Evolutionary conservation across 2,888 invertebrate species (phyloP).

Genomic region (Acanthacorydalis orientalis): DNA sequence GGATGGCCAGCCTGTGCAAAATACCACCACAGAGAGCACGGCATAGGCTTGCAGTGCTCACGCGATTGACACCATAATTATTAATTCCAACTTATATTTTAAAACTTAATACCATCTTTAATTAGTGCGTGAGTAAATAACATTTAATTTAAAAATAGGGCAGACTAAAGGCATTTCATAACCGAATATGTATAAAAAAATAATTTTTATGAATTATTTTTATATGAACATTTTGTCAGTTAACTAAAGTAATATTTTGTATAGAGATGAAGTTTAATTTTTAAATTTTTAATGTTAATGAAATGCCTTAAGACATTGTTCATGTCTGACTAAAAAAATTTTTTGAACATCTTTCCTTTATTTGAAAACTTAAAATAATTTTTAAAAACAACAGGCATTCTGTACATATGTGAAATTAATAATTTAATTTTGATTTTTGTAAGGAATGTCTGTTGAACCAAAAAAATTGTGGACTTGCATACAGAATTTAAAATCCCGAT

Average conservation of each 20-base stretch:
- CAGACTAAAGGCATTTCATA: constrained; percentile 30
- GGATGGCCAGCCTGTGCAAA: constrained; percentile 36
- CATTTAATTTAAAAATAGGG: constrained; percentile 15
- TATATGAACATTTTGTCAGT: not conserved
- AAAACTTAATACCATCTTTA: constrained; percentile 21
- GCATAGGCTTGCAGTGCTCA: constrained; percentile 26
- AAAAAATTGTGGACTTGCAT: constrained; percentile 6
- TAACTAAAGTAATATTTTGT: not conserved
- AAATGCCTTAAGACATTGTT: constrained; percentile 26
- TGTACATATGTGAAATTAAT: not conserved
- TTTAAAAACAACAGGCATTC: constrained; percentile 14
- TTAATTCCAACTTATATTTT: constrained; percentile 23
- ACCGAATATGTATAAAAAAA: constrained; percentile 4
- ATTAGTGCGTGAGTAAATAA: constrained; percentile 25
- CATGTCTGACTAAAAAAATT: constrained; percentile 27
- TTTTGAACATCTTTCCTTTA: constrained; percentile 24
- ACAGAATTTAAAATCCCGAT: not conserved
- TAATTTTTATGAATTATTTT: constrained; percentile 4
- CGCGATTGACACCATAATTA: constrained; percentile 6
- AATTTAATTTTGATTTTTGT: not conserved
- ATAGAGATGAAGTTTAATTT: not conserved
- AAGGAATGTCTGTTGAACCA: not conserved
- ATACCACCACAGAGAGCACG: constrained; percentile 41
- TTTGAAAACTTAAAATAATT: constrained; percentile 21
- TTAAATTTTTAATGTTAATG: constrained; percentile 16